Conservation (phyloP, 2,113 vertebrate species). For the Neoarius graeffei region DNA sequence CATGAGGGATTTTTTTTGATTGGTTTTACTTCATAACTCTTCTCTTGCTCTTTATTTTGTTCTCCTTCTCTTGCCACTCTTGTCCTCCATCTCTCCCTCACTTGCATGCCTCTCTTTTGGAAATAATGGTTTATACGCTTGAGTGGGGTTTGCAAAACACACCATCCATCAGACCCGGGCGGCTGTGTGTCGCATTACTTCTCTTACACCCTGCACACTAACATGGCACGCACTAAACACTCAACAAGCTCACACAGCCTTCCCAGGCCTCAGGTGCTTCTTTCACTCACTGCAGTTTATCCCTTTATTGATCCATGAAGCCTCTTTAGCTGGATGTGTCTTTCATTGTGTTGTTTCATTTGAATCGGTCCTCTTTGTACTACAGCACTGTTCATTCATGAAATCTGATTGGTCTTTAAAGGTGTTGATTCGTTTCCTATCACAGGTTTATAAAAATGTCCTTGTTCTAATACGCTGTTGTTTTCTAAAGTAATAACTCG, state of each 20-base stretch:
- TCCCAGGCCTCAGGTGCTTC: background rate
- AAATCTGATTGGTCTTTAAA: background rate
- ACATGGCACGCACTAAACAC: conserved; percentile 1
- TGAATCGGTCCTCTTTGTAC: background rate
- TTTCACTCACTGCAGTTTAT: background rate
- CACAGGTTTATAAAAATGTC: background rate
- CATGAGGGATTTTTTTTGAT: conserved; percentile 39
- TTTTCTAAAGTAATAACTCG: background rate
- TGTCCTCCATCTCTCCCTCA: conserved; percentile 46
- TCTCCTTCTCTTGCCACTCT: conserved; percentile 45
- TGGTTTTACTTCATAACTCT: conserved; percentile 33
- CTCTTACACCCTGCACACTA: conserved; percentile 28
- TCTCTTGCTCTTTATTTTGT: background rate
- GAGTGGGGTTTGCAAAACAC: conserved; percentile 70
- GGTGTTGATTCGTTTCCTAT: background rate
- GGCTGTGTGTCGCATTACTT: conserved; percentile 54
- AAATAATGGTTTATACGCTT: conserved; percentile 75
- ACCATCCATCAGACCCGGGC: conserved; percentile 66
- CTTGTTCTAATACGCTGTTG: background rate
- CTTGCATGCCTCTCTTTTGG: conserved; percentile 50
- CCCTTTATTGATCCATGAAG: background rate
- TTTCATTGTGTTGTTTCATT: background rate
- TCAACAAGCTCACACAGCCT: background rate
- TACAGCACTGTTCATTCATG: background rate
- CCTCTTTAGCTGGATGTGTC: background rate